Conservation (phyloP, 2,888 invertebrate species). For the Oxystoma pomonae region DNA sequence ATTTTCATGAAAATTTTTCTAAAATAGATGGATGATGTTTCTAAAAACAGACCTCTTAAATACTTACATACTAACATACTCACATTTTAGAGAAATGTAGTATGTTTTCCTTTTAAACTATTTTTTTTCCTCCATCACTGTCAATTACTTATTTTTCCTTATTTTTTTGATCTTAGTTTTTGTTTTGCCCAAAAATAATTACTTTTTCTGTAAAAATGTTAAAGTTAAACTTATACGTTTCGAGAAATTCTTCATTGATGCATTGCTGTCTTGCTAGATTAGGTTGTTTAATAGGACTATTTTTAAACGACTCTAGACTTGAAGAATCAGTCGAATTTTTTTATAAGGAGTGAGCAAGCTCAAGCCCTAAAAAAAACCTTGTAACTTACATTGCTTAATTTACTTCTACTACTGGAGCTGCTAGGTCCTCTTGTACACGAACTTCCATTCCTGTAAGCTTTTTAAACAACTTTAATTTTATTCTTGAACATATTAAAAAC, state of each 20-base stretch:
- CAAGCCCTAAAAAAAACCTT: slow-evolving; percentile 40
- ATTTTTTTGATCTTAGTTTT: slow-evolving; percentile 12
- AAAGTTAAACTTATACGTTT: slow-evolving; percentile 19
- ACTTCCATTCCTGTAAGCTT: slow-evolving; percentile 47
- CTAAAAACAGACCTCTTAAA: no score
- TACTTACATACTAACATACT: no score
- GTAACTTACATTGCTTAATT: slow-evolving; percentile 39
- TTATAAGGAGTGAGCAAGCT: slow-evolving; percentile 40
- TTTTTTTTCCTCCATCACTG: slow-evolving; percentile 10
- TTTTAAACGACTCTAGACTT: slow-evolving; percentile 46
- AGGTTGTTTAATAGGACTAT: slow-evolving; percentile 19
- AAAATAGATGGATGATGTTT: no score
- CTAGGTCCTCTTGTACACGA: slow-evolving; percentile 58
- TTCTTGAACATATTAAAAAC: slow-evolving; percentile 65
- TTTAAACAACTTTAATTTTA: slow-evolving; percentile 48
- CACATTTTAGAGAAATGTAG: no score
- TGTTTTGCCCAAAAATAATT: slow-evolving; percentile 26
- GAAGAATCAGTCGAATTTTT: slow-evolving; percentile 44
- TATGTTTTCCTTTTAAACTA: slow-evolving; percentile 10
- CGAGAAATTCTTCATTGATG: slow-evolving; percentile 27
- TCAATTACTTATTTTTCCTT: slow-evolving; percentile 24
- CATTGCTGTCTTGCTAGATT: slow-evolving; percentile 17
- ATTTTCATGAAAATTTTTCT: no score
- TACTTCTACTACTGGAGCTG: slow-evolving; percentile 42
- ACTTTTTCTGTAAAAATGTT: slow-evolving; percentile 35